phyloP scores from a whole-genome alignment of 1,140 invertebrate species.

The Macrobrachium rosenbergii region DNA sequence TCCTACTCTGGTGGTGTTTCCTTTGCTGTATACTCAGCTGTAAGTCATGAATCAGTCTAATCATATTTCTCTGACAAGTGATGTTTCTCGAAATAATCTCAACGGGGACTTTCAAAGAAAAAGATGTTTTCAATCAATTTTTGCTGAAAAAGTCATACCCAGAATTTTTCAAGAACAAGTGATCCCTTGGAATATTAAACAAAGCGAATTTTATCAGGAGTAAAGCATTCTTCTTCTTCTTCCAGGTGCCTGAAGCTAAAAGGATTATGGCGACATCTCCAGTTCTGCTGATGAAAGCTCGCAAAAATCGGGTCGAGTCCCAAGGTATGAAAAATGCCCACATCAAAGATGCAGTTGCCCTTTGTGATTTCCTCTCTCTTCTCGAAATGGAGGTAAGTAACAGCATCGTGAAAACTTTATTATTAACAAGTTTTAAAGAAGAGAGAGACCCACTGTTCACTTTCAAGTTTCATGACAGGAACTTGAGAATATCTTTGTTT shows the following conservation, averaged over 20 bases:
- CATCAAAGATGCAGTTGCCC: slow-evolving; percentile 86
- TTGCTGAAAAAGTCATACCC: too few species aligned
- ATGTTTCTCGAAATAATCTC: too few species aligned
- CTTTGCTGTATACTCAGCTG: slow-evolving; percentile 79
- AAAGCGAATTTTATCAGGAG: background rate
- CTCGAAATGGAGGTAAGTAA: slow-evolving; percentile 79
- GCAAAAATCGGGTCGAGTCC: slow-evolving; percentile 82
- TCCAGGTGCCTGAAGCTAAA: slow-evolving; percentile 65
- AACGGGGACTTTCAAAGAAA: too few species aligned
- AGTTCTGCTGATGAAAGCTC: slow-evolving; percentile 73
- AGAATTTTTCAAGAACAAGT: too few species aligned
- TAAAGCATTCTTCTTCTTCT: background rate
- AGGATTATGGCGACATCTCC: slow-evolving; percentile 68
- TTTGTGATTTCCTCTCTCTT: slow-evolving; percentile 91
- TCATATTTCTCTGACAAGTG: too few species aligned
- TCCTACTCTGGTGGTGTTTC: slow-evolving; percentile 82
- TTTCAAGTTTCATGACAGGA: too few species aligned
- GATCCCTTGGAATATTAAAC: too few species aligned
- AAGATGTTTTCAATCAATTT: too few species aligned
- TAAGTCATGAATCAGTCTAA: slow-evolving; percentile 68
- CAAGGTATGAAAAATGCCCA: slow-evolving; percentile 90
- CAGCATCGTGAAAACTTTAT: background rate
- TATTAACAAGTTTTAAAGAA: too few species aligned
- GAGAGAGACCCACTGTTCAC: too few species aligned
- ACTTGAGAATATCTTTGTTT: too few species aligned